phyloP scores from a whole-genome alignment of 2,888 invertebrate species.

The Mantis religiosa region DNA sequence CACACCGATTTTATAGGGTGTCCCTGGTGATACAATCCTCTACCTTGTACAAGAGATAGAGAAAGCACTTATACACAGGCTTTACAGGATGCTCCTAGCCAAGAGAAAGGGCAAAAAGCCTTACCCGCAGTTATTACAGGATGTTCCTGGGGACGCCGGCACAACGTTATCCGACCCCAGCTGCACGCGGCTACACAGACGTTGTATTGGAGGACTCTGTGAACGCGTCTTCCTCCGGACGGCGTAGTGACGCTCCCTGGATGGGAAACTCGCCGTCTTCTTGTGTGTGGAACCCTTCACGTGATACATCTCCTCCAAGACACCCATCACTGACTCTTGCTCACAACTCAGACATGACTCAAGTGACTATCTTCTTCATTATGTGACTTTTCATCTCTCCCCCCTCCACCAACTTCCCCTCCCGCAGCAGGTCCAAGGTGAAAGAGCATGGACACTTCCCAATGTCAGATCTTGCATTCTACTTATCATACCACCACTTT shows the following conservation, averaged over 20 bases:
- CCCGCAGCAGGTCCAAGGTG: neutral
- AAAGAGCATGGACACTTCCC: neutral
- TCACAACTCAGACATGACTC: no score
- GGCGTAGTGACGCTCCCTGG: constrained; percentile 64
- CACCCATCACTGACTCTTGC: neutral
- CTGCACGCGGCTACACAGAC: constrained; percentile 3
- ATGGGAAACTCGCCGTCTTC: constrained; percentile 61
- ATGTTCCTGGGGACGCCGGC: no score
- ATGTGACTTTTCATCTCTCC: neutral
- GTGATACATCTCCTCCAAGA: neutral
- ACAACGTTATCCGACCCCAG: neutral
- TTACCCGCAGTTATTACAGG: neutral
- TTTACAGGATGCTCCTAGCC: no score
- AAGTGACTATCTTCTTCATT: neutral
- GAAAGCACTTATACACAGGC: no score
- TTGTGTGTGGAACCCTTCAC: neutral
- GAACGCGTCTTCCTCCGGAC: constrained; percentile 54
- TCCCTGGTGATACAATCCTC: no score
- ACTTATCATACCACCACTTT: no score
- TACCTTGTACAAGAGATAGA: no score
- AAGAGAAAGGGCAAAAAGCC: no score
- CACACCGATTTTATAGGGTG: no score
- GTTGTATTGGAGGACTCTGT: constrained; percentile 23
- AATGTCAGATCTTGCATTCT: no score
- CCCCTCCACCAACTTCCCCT: neutral